These are phyloP conservation scores for Ladona fulva DNA, from an alignment of 1,140 invertebrate species.

Conservation along the genomic window DNA sequence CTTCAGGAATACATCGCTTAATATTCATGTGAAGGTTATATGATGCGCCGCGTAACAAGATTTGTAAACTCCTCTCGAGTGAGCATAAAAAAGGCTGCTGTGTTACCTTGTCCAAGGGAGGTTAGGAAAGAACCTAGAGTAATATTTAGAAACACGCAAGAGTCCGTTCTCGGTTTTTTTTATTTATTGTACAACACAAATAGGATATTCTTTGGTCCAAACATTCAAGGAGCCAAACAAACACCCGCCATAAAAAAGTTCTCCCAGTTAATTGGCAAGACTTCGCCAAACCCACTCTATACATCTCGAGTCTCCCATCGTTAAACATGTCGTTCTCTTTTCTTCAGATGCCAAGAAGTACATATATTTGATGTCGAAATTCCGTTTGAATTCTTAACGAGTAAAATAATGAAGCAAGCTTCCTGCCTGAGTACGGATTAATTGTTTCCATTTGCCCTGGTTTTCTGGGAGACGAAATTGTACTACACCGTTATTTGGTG, in stretches of 20 bases:
- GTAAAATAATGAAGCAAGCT: no score
- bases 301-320: no score
- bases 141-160: neutral
- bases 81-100: neutral
- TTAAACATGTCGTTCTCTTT: no score
- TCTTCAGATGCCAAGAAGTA: no score
- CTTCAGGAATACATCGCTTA: neutral
- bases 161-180: neutral
- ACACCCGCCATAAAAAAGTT: neutral
- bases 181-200: neutral
- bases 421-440: no score
- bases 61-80: neutral
- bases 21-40: neutral
- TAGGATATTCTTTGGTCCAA: neutral
- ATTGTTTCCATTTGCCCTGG: no score
- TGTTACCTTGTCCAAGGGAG: neutral
- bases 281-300: no score
- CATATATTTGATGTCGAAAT: no score
- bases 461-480: no score
- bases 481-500: no score
- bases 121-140: neutral
- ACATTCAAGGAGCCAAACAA: neutral
- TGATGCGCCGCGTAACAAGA: neutral
- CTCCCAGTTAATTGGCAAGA: neutral
- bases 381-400: no score